Conservation (phyloP, 2,797 vertebrate genomes). For the Acanthiza pusilla region DNA sequence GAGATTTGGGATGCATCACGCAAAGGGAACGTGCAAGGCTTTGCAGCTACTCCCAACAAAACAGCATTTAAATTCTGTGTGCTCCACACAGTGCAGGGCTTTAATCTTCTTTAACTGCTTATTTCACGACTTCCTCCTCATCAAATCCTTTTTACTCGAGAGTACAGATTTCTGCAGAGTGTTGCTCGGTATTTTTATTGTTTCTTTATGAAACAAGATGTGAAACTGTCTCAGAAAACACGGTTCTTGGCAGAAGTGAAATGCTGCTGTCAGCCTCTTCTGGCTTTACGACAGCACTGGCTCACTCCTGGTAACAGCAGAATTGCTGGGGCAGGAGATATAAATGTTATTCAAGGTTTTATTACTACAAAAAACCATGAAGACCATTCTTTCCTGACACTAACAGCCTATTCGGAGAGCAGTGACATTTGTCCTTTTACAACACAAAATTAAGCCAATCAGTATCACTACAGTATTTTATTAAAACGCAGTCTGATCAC, state of each 20-base stretch:
- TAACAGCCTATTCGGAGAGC: background rate
- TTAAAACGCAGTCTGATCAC: background rate
- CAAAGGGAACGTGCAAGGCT: fast-evolving
- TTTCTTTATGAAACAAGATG: background rate
- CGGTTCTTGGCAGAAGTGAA: background rate
- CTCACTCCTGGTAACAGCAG: background rate
- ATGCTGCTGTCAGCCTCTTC: background rate
- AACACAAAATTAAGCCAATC: background rate
- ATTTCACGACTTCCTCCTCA: background rate
- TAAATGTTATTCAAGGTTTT: background rate
- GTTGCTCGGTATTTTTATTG: background rate
- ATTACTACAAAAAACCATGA: background rate
- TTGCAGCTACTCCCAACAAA: background rate
- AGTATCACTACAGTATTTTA: background rate
- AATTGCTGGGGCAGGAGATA: background rate
- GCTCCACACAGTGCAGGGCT: background rate
- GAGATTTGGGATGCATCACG: background rate
- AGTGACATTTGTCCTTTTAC: background rate
- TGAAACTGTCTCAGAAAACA: background rate
- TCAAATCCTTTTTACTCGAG: background rate
- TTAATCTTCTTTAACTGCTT: background rate
- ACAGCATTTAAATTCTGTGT: background rate
- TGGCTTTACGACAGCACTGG: background rate
- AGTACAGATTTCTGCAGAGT: background rate
- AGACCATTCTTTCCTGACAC: background rate